A percentile compares a stretch with the other conserved stretches of the same genome.
These are phyloP conservation scores for Gymnoscopelus braueri DNA, from an alignment of 2,797 vertebrate genomes.

Conservation along the genomic window DNA sequence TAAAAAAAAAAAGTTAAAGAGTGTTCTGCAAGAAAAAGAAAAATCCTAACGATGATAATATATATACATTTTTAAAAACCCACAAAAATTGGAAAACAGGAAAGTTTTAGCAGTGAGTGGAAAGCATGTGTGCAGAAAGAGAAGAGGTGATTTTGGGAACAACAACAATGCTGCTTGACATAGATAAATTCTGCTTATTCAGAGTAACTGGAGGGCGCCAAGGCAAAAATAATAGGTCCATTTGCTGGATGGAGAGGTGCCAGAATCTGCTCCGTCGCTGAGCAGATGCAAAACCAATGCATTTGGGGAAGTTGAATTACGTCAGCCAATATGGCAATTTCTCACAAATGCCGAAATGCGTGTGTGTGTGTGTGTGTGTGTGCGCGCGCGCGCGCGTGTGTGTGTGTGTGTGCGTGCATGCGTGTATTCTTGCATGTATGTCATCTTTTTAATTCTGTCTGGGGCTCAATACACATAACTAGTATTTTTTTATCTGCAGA, in stretches of 20 bases:
- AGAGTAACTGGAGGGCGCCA: constrained; percentile 70
- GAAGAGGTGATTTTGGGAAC: constrained; percentile 53
- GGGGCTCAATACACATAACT: constrained; percentile 10
- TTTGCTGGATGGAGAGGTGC: constrained; percentile 73
- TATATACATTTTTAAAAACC: too few relatives aligned
- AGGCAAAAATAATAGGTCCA: constrained; percentile 76
- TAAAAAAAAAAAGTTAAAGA: not conserved
- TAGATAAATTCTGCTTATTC: constrained; percentile 82
- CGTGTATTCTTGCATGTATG: too few relatives aligned
- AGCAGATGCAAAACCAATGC: constrained; percentile 64
- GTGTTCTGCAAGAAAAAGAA: not conserved
- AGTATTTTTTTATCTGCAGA: constrained; percentile 37
- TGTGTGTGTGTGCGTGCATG: too few relatives aligned
- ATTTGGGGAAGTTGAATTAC: constrained; percentile 64
- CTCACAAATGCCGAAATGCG: not conserved
- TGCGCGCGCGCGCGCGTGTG: too few relatives aligned
- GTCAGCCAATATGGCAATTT: constrained; percentile 68
- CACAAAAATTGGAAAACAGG: constrained; percentile 21
- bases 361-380: too few relatives aligned
- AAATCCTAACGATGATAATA: constrained; percentile 28
- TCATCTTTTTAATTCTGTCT: too few relatives aligned
- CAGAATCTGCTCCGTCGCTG: constrained; percentile 66
- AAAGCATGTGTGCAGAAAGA: constrained; percentile 31
- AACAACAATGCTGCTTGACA: constrained; percentile 73
- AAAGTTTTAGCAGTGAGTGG: constrained; percentile 26